Percentiles rank a stretch among this genome's conserved stretches.
Evolutionary conservation across 2,797 vertebrate genomes (phyloP).

Genomic region (Crotalus adamanteus): DNA sequence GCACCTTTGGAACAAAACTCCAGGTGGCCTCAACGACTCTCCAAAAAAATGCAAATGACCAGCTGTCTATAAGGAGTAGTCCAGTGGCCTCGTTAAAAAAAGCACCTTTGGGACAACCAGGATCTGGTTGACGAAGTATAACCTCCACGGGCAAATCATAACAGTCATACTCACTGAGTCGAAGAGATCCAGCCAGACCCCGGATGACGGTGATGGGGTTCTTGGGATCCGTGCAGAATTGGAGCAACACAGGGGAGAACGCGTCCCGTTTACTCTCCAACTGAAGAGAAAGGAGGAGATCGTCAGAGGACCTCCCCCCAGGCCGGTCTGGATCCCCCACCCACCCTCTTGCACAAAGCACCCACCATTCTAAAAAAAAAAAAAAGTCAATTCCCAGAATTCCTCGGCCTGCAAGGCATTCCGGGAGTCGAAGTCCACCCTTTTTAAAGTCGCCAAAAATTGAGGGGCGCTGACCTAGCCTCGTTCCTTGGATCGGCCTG

Average conservation of each 20-base stretch:
- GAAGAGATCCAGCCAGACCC: slow-evolving; percentile 87
- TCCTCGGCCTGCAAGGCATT: too few relatives aligned
- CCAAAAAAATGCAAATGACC: too few relatives aligned
- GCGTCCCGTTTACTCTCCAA: slow-evolving; percentile 38
- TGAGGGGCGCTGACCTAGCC: background rate
- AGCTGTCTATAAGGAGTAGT: too few relatives aligned
- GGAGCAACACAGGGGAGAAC: slow-evolving; percentile 72
- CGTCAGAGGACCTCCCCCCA: background rate
- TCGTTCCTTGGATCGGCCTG: background rate
- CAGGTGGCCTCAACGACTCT: too few relatives aligned
- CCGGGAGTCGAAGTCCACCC: background rate
- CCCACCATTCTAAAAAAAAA: background rate
- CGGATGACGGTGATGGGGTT: slow-evolving; percentile 93
- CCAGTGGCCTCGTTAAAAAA: too few relatives aligned
- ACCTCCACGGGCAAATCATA: too few relatives aligned
- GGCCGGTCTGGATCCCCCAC: background rate
- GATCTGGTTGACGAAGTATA: too few relatives aligned
- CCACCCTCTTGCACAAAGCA: background rate
- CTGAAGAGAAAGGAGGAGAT: background rate
- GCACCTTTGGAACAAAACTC: too few relatives aligned
- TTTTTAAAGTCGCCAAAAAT: background rate
- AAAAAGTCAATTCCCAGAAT: background rate
- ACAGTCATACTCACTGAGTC: slow-evolving; percentile 80
- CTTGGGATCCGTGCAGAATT: slow-evolving; percentile 91
- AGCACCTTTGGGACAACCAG: too few relatives aligned